Conservation (phyloP, 1,140 invertebrate species). For the Drosophila trapezifrons region DNA sequence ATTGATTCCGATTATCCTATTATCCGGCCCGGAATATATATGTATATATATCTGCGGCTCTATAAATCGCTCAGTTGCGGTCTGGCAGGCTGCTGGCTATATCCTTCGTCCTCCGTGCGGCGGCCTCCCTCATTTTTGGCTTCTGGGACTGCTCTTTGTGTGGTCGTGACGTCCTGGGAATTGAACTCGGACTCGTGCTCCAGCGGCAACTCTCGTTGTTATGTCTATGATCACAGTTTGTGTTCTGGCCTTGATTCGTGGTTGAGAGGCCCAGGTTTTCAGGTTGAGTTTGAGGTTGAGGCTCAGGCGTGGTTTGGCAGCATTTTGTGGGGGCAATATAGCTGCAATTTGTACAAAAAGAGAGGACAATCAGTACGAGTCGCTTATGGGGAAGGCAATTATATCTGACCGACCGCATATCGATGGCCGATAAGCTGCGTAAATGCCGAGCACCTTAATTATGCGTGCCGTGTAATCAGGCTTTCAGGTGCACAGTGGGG, state of each 20-base stretch:
- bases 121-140: constrained; percentile 45
- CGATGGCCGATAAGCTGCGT: constrained; percentile 46
- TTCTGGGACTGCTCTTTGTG: constrained; percentile 22
- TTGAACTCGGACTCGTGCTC: constrained; percentile 12
- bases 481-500: constrained; percentile 10
- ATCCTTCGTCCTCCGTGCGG: constrained; percentile 12
- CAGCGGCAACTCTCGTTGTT: constrained; percentile 43
- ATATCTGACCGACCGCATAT: constrained; percentile 23
- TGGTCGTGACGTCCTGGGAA: constrained; percentile 13
- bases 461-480: constrained; percentile 29
- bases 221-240: constrained; percentile 78
- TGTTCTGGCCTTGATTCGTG: constrained; percentile 53
- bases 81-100: constrained; percentile 56
- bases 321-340: constrained; percentile 68
- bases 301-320: constrained; percentile 75
- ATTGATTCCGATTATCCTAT: constrained; percentile 71
- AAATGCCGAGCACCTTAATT: constrained; percentile 46
- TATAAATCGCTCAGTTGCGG: constrained; percentile 63
- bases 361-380: constrained; percentile 16
- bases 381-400: constrained; percentile 25
- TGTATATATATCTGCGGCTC: constrained; percentile 44
- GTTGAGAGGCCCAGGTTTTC: constrained; percentile 38
- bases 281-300: constrained; percentile 47
- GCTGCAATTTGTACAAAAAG: constrained; percentile 47
- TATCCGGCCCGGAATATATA: constrained; percentile 20